Percentiles rank a stretch among this genome's conserved stretches.
Conservation (phyloP, 1,140 invertebrate species). For the Metopolophium dirhodum region DNA sequence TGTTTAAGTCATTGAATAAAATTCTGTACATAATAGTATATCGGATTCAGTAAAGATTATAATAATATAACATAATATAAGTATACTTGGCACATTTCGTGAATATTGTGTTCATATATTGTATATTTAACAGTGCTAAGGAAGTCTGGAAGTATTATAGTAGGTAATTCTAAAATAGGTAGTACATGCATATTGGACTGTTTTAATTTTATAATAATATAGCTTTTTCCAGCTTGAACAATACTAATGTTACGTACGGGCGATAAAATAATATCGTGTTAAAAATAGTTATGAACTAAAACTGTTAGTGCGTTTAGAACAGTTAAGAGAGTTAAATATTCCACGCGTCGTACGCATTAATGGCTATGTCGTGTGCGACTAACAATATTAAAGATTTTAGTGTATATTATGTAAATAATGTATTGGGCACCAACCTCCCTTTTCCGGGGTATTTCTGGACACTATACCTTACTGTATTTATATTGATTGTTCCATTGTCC, state of each 20-base stretch:
- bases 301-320: not conserved
- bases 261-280: not conserved
- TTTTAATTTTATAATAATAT: not conserved
- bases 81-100: not conserved
- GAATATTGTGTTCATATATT: not conserved
- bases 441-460: not conserved
- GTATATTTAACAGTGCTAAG: not conserved
- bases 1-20: not conserved
- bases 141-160: not conserved
- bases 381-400: not conserved
- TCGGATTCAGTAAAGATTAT: not conserved
- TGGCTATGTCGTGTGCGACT: not conserved
- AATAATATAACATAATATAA: not conserved
- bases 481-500: not conserved
- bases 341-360: not conserved
- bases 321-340: constrained; percentile 8
- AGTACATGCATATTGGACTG: not conserved
- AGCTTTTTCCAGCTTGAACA: not conserved
- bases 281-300: constrained; percentile 30
- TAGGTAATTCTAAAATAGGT: too few species aligned
- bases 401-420: not conserved
- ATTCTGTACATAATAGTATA: not conserved
- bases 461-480: not conserved
- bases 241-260: not conserved
- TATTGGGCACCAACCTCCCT: not conserved